Conservation (phyloP, 2,888 invertebrate genomes). For the Zygothrica quintamaculata region DNA sequence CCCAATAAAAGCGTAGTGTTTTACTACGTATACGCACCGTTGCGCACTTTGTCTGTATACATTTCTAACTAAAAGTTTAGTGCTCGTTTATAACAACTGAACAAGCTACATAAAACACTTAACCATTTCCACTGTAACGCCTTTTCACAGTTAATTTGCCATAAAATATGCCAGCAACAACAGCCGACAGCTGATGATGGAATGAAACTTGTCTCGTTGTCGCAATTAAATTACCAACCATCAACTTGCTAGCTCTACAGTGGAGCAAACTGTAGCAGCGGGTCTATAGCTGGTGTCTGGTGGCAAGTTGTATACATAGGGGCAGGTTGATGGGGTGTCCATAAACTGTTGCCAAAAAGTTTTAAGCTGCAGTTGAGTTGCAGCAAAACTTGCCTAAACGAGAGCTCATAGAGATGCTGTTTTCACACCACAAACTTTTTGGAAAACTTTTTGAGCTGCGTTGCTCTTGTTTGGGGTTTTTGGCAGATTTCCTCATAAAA, state of each 20-base stretch:
- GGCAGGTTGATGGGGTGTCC: background rate
- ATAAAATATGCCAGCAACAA: constrained; percentile 64
- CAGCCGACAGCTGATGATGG: constrained; percentile 43
- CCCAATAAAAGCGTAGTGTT: background rate
- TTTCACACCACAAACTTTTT: constrained; percentile 65
- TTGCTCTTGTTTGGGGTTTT: constrained; percentile 47
- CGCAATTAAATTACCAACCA: constrained; percentile 69
- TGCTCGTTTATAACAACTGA: constrained; percentile 12
- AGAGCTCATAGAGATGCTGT: constrained; percentile 34
- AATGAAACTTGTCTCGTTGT: constrained; percentile 57
- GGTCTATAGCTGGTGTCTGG: constrained; percentile 1
- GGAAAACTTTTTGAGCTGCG: constrained; percentile 47
- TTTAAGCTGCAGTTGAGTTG: constrained; percentile 74
- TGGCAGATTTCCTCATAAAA: constrained; percentile 61
- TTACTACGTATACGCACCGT: constrained; percentile 34
- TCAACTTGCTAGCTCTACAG: constrained; percentile 28
- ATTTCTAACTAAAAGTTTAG: constrained; percentile 3
- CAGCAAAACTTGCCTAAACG: constrained; percentile 39
- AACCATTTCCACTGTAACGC: constrained; percentile 66
- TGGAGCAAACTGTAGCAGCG: background rate
- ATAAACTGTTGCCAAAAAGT: constrained; percentile 75
- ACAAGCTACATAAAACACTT: constrained; percentile 33
- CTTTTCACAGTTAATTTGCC: constrained; percentile 70
- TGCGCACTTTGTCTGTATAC: constrained; percentile 19
- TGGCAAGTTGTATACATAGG: background rate